phyloP scores from a whole-genome alignment of 2,113 vertebrate species.

The Chrysemys picta region DNA sequence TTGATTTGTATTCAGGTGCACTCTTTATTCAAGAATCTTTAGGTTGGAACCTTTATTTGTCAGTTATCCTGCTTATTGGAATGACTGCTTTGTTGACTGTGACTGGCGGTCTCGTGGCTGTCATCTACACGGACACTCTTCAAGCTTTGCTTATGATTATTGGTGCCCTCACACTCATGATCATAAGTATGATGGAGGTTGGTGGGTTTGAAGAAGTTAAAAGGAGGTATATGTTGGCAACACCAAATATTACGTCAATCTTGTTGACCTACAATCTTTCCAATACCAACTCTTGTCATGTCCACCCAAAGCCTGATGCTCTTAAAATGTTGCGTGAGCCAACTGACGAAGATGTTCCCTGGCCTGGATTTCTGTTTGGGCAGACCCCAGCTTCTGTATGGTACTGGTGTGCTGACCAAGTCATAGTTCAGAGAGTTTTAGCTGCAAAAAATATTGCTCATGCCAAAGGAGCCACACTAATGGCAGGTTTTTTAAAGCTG shows the following conservation, averaged over 20 bases:
- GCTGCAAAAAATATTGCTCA: slow-evolving; percentile 96
- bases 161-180: slow-evolving; percentile 93
- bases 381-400: slow-evolving; percentile 98
- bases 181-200: slow-evolving; percentile 90
- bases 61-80: slow-evolving; percentile 92
- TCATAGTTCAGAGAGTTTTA: slow-evolving; percentile 96
- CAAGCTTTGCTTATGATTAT: slow-evolving; percentile 97
- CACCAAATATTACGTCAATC: slow-evolving; percentile 92
- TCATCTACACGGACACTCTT: slow-evolving; percentile 97
- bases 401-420: slow-evolving; percentile 99
- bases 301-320: slow-evolving; percentile 89
- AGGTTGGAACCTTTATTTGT: slow-evolving; percentile 97
- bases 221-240: slow-evolving; percentile 93
- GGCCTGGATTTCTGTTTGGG: slow-evolving; percentile 96
- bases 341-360: slow-evolving; percentile 95
- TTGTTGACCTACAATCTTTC: slow-evolving; percentile 88
- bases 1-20: slow-evolving; percentile 97
- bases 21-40: slow-evolving; percentile 98
- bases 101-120: slow-evolving; percentile 95
- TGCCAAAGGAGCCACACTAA: slow-evolving; percentile 94
- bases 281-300: slow-evolving; percentile 88
- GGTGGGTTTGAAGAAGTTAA: slow-evolving; percentile 95
- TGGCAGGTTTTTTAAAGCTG: slow-evolving; percentile 96
- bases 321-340: slow-evolving; percentile 91
- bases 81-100: slow-evolving; percentile 96